Conservation (phyloP, 2,888 invertebrate species). For the Eudasyphora cyanicolor region DNA sequence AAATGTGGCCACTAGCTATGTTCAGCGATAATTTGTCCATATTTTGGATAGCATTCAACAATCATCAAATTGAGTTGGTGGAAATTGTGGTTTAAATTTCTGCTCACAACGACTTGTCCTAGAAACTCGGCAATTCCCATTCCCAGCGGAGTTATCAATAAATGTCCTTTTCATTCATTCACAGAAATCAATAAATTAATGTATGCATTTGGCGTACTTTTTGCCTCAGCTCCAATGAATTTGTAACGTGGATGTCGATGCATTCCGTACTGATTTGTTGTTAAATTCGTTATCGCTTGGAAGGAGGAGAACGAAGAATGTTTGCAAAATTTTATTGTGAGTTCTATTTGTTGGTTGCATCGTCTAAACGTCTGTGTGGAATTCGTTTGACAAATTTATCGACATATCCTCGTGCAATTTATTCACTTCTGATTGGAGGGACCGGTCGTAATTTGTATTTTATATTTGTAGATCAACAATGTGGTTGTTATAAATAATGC, state of each 20-base stretch:
- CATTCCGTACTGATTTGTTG: not conserved
- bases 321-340: not conserved
- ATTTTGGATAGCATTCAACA: too few relatives aligned
- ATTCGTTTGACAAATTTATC: constrained; percentile 28
- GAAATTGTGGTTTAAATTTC: not conserved
- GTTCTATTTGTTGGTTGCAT: not conserved
- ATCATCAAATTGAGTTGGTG: not conserved
- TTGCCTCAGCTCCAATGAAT: not conserved
- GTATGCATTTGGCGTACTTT: too few relatives aligned
- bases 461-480: not conserved
- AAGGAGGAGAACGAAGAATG: not conserved
- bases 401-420: not conserved
- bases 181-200: constrained; percentile 7
- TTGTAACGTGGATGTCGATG: not conserved
- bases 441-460: constrained; percentile 4
- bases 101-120: not conserved
- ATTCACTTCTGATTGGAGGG: not conserved
- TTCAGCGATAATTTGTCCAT: too few relatives aligned
- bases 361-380: constrained; percentile 5
- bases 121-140: not conserved
- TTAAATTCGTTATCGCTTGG: not conserved
- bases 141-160: constrained; percentile 7
- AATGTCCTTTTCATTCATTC: not conserved
- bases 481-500: not conserved
- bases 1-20: not conserved